phyloP scores from a whole-genome alignment of 1,140 invertebrate species.

The Leptinotarsa texana region DNA sequence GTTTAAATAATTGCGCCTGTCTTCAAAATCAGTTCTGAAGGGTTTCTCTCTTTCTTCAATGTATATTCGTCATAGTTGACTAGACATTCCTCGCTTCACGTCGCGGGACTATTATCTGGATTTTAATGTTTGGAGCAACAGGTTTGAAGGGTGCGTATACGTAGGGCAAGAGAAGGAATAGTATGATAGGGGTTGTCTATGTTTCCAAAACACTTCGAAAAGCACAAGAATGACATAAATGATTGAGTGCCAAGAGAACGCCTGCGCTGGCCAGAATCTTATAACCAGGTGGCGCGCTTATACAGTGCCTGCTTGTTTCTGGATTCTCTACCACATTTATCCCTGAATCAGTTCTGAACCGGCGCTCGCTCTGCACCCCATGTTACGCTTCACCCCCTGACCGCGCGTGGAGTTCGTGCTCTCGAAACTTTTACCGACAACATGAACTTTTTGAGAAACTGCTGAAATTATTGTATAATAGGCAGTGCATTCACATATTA shows the following conservation, averaged over 20 bases:
- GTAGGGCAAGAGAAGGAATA: not conserved
- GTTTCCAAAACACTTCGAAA: conserved; percentile 13
- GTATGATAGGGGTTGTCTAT: conserved; percentile 5
- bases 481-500: conserved; percentile 11
- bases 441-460: conserved; percentile 13
- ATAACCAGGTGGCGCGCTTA: conserved; percentile 46
- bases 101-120: conserved; percentile 9
- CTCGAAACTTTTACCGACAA: conserved; percentile 34
- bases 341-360: conserved; percentile 37
- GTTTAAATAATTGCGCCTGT: not conserved
- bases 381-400: conserved; percentile 25
- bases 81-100: conserved; percentile 9
- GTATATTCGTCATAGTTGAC: conserved; percentile 11
- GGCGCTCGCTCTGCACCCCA: conserved; percentile 32
- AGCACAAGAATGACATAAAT: conserved; percentile 23
- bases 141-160: conserved; percentile 6
- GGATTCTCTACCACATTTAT: conserved; percentile 38
- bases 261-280: conserved; percentile 47
- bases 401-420: conserved; percentile 32
- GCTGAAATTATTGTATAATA: not conserved
- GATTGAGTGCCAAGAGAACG: conserved; percentile 29
- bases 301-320: conserved; percentile 44
- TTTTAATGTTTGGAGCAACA: conserved; percentile 2
- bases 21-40: conserved; percentile 7
- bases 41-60: not conserved